Evolutionary conservation across 2,113 vertebrate genomes (phyloP).

Genomic region (Podarcis raffonei): DNA sequence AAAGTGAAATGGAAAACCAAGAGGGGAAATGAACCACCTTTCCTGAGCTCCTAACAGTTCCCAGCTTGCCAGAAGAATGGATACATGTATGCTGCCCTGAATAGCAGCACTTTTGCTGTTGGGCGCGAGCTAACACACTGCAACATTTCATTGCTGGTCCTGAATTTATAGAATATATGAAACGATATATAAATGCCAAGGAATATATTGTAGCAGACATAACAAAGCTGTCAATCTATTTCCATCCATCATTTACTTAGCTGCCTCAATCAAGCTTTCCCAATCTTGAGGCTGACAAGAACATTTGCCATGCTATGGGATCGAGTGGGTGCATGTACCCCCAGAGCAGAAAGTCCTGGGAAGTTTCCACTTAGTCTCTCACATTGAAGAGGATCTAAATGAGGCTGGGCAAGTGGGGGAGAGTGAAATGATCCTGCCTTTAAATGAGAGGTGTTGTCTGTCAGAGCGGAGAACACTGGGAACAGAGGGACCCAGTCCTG

Average conservation of each 20-base stretch:
- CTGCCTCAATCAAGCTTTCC: not conserved
- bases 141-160: not conserved
- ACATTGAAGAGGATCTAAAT: too few species aligned
- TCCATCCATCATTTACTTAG: not conserved
- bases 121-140: not conserved
- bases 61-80: not conserved
- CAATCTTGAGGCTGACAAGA: not conserved
- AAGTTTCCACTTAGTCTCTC: not conserved
- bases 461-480: too few species aligned
- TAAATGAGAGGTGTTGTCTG: too few species aligned
- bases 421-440: too few species aligned
- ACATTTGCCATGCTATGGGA: not conserved
- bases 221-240: not conserved
- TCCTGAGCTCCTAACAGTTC: too few species aligned
- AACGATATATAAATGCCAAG: not conserved
- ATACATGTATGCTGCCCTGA: not conserved
- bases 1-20: too few species aligned
- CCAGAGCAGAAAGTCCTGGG: not conserved
- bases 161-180: not conserved
- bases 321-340: not conserved
- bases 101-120: not conserved
- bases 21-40: too few species aligned
- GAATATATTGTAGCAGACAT: not conserved
- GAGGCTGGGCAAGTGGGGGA: too few species aligned
- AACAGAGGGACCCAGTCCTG: too few species aligned